phyloP scores from a whole-genome alignment of 1,140 invertebrate species.

The Lucilia cuprina region DNA sequence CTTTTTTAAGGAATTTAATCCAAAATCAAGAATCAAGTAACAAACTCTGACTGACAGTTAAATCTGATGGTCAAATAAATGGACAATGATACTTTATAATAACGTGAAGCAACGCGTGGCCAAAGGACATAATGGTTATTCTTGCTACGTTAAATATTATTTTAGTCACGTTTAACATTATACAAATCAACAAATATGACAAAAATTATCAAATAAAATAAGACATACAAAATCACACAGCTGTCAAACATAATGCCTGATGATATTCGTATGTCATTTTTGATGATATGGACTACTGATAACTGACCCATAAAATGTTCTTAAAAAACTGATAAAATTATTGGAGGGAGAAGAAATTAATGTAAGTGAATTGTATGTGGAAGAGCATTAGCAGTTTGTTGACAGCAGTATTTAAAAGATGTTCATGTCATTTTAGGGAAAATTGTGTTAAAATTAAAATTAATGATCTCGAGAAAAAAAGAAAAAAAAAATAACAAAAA shows the following conservation, averaged over 20 bases:
- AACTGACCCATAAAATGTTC: neutral
- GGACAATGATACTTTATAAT: neutral
- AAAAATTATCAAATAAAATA: neutral
- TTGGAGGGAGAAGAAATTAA: neutral
- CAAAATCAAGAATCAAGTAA: neutral
- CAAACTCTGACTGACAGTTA: neutral
- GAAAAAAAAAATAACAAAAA: neutral
- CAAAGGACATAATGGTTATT: neutral
- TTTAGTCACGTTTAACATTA: neutral
- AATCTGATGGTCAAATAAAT: neutral
- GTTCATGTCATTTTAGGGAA: neutral
- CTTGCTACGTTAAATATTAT: neutral
- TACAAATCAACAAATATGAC: neutral
- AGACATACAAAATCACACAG: neutral
- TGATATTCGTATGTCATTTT: neutral
- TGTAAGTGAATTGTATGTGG: neutral
- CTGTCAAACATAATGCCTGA: neutral
- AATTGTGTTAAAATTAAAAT: conserved; percentile 16
- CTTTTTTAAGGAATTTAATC: too few relatives aligned
- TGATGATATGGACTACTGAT: neutral
- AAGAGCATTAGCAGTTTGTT: neutral
- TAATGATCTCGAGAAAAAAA: neutral
- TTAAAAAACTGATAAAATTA: neutral
- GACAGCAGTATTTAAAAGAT: neutral
- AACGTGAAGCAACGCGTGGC: neutral